Conservation (phyloP, 2,113 vertebrate genomes). For the Megaptera novaeangliae region DNA sequence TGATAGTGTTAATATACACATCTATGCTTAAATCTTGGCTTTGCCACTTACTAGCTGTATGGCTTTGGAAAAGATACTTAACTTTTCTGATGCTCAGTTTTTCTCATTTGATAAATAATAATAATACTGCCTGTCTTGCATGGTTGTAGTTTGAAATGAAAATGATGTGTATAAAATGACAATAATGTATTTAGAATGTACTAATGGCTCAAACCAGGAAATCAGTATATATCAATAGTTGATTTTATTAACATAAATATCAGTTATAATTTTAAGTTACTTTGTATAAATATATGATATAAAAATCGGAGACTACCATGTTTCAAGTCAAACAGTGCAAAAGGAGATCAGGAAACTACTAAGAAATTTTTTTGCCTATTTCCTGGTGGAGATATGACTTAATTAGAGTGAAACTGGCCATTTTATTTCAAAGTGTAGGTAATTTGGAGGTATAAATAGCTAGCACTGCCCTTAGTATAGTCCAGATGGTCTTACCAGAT, state of each 20-base stretch:
- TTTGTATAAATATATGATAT: background rate
- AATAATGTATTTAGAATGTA: background rate
- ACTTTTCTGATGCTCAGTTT: background rate
- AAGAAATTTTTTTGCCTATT: background rate
- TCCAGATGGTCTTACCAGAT: constrained; percentile 13
- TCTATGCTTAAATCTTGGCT: background rate
- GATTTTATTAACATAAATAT: background rate
- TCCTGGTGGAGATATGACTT: background rate
- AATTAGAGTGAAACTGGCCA: background rate
- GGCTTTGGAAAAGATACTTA: background rate
- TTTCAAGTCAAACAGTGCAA: background rate
- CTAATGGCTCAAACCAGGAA: background rate
- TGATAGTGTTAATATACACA: background rate
- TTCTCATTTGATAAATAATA: background rate
- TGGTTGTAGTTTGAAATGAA: background rate
- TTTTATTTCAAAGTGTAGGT: background rate
- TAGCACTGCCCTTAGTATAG: background rate
- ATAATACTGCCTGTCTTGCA: background rate
- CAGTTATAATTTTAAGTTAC: background rate
- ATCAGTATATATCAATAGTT: background rate
- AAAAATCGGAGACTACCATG: background rate
- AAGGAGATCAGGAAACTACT: background rate
- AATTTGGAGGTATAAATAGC: background rate
- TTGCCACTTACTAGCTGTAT: background rate
- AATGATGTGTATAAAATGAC: background rate